Conservation (phyloP, 2,113 vertebrate species). For the Hylia prasina region DNA sequence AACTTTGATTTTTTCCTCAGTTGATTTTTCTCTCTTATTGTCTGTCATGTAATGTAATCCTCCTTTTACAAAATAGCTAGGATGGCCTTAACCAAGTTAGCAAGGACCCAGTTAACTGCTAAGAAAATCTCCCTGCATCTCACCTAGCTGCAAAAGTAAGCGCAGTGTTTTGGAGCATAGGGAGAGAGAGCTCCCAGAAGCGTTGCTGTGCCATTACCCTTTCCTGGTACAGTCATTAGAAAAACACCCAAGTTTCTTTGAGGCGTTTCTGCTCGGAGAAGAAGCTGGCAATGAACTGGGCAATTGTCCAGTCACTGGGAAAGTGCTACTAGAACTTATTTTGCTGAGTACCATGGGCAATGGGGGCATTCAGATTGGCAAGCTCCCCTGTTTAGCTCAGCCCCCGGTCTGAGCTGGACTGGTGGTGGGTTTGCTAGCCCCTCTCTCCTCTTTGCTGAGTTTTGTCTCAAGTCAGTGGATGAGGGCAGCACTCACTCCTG, state of each 20-base stretch:
- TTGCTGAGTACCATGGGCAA: fast-evolving
- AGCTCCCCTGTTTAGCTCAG: not conserved
- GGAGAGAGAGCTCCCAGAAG: not conserved
- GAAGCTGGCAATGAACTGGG: not conserved
- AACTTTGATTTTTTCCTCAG: not conserved
- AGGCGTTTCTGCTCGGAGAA: not conserved
- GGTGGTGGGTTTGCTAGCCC: not conserved
- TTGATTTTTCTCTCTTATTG: not conserved
- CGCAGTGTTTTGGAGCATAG: fast-evolving
- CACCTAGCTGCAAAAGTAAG: not conserved
- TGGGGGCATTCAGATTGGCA: fast-evolving
- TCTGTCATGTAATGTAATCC: not conserved
- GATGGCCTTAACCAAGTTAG: not conserved
- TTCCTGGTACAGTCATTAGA: not conserved
- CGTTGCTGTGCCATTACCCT: fast-evolving
- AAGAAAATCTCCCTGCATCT: not conserved
- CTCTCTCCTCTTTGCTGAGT: not conserved
- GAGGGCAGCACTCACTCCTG: not conserved
- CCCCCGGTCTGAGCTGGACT: fast-evolving
- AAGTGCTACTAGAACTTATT: not conserved
- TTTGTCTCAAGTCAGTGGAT: not conserved
- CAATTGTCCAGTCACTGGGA: not conserved
- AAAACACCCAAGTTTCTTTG: not conserved
- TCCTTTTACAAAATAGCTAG: not conserved
- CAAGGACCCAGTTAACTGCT: not conserved